Evolutionary conservation across 2,797 vertebrate genomes (phyloP), one percentile per base, ranked within the genome.

Genomic region (Thaleichthys pacificus): DNA sequence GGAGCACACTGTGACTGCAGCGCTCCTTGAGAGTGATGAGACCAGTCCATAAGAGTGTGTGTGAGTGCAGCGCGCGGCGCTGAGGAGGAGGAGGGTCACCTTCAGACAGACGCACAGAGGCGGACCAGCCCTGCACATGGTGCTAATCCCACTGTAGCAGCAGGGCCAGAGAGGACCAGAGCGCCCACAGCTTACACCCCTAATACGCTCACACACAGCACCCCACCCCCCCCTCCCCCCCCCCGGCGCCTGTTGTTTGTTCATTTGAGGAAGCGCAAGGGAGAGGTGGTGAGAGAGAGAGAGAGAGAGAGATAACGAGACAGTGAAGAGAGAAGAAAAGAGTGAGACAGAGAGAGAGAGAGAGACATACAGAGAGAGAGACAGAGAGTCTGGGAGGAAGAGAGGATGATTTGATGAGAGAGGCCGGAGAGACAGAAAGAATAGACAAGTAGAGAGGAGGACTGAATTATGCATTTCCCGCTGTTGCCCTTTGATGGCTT

Each of bases 141-240:
- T 71, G 71, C 62, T 90, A 87, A 89, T 90, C 86, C 82, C 80
- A 5, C 76, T 82, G 82, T 84, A 85, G 76, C 85, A 65, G 78
- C 80, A 76, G 77, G 74, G 28, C 77, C 77, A 73, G 80, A 66
- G 80, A 78, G 72, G 78, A 77, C 80, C 77, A 82, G 73, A 84
- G 80, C 75, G 77, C 80, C 80, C 76, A 76, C 75, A 71, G 85
- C 80, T 85, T 83, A 88, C 85, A 82, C 79, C 79, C 78, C 83
- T 87, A 86, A 88, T 85, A 86, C 75, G 84, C 82, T 85, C 83
- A 87, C 64, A 86, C 71, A 77, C 80, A 82, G 77, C 79, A n/a
- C n/a, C n/a, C n/a, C n/a, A n/a, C 24, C 22, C 0, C 22, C 22
- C 22, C 22, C 80, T 69, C 78, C 74, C 65, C 74, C 69, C 77